phyloP scores from a whole-genome alignment of 2,797 vertebrate genomes.

The Coregonus sp. region DNA sequence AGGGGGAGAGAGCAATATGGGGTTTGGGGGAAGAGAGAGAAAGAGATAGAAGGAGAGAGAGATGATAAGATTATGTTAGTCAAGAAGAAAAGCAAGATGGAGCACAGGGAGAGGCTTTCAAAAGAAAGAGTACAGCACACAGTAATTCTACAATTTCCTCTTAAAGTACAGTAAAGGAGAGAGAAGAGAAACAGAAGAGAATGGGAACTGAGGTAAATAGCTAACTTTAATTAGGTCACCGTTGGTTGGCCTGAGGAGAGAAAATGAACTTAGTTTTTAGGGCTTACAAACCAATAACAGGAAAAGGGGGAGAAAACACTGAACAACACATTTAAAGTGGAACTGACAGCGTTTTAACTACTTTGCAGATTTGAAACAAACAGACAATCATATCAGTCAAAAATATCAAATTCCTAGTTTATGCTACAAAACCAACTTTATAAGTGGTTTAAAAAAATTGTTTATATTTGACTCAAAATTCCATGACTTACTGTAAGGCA shows the following conservation, averaged over 20 bases:
- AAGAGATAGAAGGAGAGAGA: constrained; percentile 13
- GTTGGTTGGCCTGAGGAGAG: constrained; percentile 38
- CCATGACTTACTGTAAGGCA: no score
- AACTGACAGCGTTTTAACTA: no score
- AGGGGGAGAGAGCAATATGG: background rate
- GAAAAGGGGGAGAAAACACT: constrained; percentile 30
- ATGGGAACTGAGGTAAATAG: constrained; percentile 10
- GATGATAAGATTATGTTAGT: background rate
- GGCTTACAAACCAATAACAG: constrained; percentile 43
- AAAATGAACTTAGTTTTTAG: constrained; percentile 55
- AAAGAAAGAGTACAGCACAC: no score
- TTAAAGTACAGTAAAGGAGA: constrained; percentile 11
- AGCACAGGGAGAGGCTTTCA: background rate
- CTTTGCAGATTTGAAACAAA: no score
- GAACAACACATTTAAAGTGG: constrained; percentile 15
- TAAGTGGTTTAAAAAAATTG: no score
- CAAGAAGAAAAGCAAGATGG: background rate
- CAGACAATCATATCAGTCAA: no score
- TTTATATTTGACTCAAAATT: no score
- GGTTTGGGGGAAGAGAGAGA: constrained; percentile 18
- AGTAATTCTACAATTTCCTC: no score
- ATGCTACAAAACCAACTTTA: no score
- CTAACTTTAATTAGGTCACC: constrained; percentile 29
- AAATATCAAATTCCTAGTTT: no score
- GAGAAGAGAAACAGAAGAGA: background rate